phyloP scores from a whole-genome alignment of 2,113 vertebrate genomes.

The Entelurus aequoreus region DNA sequence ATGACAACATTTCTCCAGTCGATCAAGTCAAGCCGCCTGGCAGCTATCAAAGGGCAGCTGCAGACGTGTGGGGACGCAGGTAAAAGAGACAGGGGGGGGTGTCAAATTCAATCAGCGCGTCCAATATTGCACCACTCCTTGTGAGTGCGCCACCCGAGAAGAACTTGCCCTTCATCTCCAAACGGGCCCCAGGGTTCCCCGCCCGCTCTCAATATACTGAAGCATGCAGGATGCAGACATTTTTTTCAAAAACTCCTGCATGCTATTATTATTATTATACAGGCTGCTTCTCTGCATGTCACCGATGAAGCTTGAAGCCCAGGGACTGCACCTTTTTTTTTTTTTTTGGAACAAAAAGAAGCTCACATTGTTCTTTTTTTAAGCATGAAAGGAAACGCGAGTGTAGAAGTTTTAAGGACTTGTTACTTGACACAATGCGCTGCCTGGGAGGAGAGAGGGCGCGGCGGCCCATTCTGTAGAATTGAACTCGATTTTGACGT shows the following conservation, averaged over 20 bases:
- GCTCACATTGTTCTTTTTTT: conserved; percentile 30
- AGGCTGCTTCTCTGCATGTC: conserved; percentile 71
- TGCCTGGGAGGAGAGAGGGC: conserved; percentile 60
- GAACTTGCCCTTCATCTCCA: conserved; percentile 29
- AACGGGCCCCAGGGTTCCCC: conserved; percentile 28
- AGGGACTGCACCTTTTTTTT: conserved; percentile 38
- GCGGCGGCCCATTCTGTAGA: conserved; percentile 3
- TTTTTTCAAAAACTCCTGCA: conserved; percentile 57
- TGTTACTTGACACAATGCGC: conserved; percentile 46
- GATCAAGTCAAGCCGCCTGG: conserved; percentile 58
- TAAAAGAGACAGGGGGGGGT: conserved; percentile 55
- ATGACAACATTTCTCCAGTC: conserved; percentile 61
- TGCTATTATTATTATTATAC: conserved; percentile 42
- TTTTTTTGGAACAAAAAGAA: conserved; percentile 27
- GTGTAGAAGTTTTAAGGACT: conserved; percentile 40
- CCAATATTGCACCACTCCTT: conserved; percentile 34
- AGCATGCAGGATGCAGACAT: conserved; percentile 73
- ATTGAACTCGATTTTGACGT: background rate
- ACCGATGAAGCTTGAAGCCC: conserved; percentile 40
- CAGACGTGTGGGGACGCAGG: conserved; percentile 53
- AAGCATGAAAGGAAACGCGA: conserved; percentile 56
- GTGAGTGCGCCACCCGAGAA: conserved; percentile 38
- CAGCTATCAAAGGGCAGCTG: conserved; percentile 58
- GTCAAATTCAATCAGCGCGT: conserved; percentile 59
- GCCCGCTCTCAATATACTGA: conserved; percentile 76